Conservation (phyloP, 2,113 vertebrate genomes). For the Pteruthius melanotis region DNA sequence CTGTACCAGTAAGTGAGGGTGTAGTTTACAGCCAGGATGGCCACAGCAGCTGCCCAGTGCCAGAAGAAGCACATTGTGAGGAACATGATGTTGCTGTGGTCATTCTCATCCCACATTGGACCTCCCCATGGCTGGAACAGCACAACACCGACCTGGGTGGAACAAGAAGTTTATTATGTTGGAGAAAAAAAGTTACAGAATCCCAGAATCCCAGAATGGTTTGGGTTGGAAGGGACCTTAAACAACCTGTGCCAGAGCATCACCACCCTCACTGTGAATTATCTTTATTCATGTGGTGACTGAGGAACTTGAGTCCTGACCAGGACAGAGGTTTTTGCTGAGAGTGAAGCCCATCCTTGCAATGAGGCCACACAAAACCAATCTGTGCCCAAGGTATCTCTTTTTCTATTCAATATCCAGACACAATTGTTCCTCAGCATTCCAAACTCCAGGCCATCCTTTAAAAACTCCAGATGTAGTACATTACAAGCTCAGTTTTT, state of each 20-base stretch:
- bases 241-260: neutral
- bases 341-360: neutral
- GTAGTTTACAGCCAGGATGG: conserved; percentile 70
- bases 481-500: neutral
- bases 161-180: neutral
- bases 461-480: neutral
- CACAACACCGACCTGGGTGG: conserved; percentile 87
- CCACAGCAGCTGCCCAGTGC: conserved; percentile 81
- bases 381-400: fast-evolving
- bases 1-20: conserved; percentile 77
- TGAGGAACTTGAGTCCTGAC: neutral
- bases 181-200: neutral
- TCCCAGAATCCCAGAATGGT: neutral
- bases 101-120: conserved; percentile 72
- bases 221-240: neutral
- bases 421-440: neutral
- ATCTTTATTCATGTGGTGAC: neutral
- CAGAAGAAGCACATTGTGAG: conserved; percentile 97
- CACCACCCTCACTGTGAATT: neutral
- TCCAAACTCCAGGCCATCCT: neutral
- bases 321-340: neutral
- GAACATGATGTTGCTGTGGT: conserved; percentile 88
- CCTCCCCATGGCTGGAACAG: conserved; percentile 82
- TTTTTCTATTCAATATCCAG: neutral
- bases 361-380: neutral